Percentiles rank a stretch among this genome's conserved stretches.
These are phyloP conservation scores for Laterallus jamaicensis DNA, from an alignment of 2,113 vertebrate species.

Conservation along the genomic window DNA sequence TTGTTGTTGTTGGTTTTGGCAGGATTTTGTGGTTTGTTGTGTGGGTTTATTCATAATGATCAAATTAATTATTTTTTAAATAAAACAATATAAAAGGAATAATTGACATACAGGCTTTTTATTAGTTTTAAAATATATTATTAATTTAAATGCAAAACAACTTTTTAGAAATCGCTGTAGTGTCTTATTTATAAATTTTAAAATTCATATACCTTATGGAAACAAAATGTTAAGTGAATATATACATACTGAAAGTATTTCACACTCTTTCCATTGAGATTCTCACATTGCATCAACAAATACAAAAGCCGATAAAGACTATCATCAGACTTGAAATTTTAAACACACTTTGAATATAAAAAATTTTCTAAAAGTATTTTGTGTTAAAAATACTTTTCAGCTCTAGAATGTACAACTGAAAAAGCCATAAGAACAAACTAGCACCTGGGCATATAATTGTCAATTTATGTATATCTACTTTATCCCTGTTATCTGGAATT, in stretches of 20 bases:
- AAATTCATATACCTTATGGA: not conserved
- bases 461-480: not conserved
- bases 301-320: not conserved
- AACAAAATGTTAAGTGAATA: not conserved
- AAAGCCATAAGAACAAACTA: not conserved
- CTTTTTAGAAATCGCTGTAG: not conserved
- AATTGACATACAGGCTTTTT: rapidly evolving
- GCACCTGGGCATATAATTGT: not conserved
- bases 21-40: no score
- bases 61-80: not conserved
- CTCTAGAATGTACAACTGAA: not conserved
- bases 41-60: not conserved
- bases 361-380: not conserved
- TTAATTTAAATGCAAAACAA: not conserved
- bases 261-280: not conserved
- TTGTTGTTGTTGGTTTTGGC: no score
- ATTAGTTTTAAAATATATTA: not conserved
- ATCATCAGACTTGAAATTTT: not conserved
- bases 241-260: not conserved
- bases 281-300: not conserved
- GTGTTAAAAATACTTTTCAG: not conserved
- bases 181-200: not conserved
- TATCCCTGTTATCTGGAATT: not conserved
- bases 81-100: not conserved
- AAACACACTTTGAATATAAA: not conserved